Percentiles rank a stretch among this genome's conserved stretches.
Conservation (phyloP, 2,113 vertebrate species). For the Gallinago media region DNA sequence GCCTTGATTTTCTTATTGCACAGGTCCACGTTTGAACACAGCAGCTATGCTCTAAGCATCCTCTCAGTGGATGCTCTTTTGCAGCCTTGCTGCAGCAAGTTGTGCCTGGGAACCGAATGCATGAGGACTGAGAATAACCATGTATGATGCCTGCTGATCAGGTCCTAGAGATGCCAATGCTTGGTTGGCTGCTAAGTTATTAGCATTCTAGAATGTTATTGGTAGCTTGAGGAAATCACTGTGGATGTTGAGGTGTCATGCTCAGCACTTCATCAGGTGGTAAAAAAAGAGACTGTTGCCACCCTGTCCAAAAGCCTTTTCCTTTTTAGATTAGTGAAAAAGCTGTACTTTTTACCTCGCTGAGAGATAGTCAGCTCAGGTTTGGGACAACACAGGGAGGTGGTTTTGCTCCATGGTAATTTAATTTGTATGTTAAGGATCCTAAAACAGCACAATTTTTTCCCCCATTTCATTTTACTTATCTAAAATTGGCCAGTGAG, state of each 20-base stretch:
- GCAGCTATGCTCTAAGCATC: background rate
- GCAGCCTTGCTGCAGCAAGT: background rate
- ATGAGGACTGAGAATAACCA: background rate
- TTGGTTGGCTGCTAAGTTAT: background rate
- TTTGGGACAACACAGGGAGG: accelerated
- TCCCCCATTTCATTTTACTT: accelerated
- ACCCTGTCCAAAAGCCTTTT: background rate
- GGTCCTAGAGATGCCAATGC: background rate
- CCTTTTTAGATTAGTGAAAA: background rate
- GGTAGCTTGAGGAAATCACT: background rate
- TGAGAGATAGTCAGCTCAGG: background rate
- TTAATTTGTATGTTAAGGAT: background rate
- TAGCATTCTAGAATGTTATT: background rate
- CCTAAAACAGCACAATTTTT: background rate
- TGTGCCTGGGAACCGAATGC: background rate
- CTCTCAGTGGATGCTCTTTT: background rate
- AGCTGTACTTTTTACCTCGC: background rate
- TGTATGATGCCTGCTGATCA: background rate
- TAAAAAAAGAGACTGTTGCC: background rate
- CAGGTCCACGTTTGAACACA: accelerated
- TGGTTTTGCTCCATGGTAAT: background rate
- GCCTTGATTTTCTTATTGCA: background rate
- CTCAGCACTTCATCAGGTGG: background rate
- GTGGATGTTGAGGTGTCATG: accelerated
- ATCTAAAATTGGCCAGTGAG: background rate